Evolutionary conservation across 35 echinoderm and acorn worm species (phyloP), one percentile per base, ranked within the genome.

Genomic region (Eucidaris tribuloides): DNA sequence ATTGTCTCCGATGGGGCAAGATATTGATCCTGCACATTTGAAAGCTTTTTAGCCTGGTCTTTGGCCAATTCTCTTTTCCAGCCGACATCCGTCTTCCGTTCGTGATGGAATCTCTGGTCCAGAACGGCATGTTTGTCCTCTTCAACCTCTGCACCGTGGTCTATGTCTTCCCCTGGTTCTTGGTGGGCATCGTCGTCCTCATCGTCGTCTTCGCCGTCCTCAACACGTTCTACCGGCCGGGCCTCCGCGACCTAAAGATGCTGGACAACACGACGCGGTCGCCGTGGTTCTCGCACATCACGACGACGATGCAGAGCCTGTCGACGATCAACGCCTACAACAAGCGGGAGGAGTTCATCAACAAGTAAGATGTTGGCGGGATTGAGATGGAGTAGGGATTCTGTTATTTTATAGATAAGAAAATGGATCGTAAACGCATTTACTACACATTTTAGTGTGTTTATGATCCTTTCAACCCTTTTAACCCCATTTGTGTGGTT

Each of bases 51-150:
- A n/a, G n/a, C n/a, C n/a, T n/a, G n/a, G n/a, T n/a, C n/a, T 32
- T 64, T 7, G 0, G 1, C 58, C 27, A 34, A 19, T 71, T 62
- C 76, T 42, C 33, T 33, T 45, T 34, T 65, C 66, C 85, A 93
- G 91, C 87, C 46, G 91, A 93, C 72, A 86, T 93, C 52, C 68
- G 87, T 19, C 42, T 93, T 9, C 91, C 91, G 45, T 82, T 93
- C 39, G 83, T 59, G 25, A 65, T 93, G 66, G 91, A 93, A 57
- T 55, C 82, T 7, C 40, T 81, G 20, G 17, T 88, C 44, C 91
- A 93, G 59, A 85, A 83, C 2, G 74, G 72, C 64, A 63, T 88
- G 13, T 46, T 88, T 36, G 74, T 93, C 19, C 29, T 71, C 13
- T 84, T 93, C 82, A 81, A 86, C 0, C n/a, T 93, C 25, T 43